These are phyloP conservation scores for Nemotelus nigrinus DNA, from an alignment of 2,888 invertebrate genomes.

Conservation along the genomic window DNA sequence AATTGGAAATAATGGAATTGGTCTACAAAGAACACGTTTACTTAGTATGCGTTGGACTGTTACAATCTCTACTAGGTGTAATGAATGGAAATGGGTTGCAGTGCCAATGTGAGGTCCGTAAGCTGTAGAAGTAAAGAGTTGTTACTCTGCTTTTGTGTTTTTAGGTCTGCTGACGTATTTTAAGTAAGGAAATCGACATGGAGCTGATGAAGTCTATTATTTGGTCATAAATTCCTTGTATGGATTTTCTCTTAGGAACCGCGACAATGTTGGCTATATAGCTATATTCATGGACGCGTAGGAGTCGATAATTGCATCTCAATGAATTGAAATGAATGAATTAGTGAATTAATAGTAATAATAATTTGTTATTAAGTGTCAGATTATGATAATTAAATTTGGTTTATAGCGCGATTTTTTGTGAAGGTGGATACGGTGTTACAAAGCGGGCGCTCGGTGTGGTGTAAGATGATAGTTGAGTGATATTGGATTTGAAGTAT, in stretches of 20 bases:
- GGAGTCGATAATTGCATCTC: conserved; percentile 33
- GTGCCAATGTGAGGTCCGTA: neutral
- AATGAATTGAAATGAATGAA: conserved; percentile 29
- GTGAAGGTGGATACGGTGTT: too few relatives aligned
- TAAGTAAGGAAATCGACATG: too few relatives aligned
- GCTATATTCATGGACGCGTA: neutral
- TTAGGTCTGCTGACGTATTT: neutral
- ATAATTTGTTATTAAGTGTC: conserved; percentile 37
- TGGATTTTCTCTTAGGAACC: neutral
- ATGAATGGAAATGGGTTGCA: neutral
- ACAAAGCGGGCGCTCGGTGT: too few relatives aligned
- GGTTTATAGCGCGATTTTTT: neutral
- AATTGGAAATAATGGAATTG: conserved; percentile 10
- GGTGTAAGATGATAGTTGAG: too few relatives aligned
- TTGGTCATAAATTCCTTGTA: conserved; percentile 9
- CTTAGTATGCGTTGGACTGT: neutral
- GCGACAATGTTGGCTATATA: neutral
- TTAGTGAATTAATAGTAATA: conserved; percentile 25
- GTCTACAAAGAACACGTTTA: conserved; percentile 10
- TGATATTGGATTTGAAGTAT: too few relatives aligned
- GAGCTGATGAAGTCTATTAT: neutral
- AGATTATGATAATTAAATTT: conserved; percentile 20
- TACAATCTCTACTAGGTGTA: neutral
- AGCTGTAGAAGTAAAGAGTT: neutral
- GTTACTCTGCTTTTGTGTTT: neutral